Evolutionary conservation across 2,888 invertebrate genomes (phyloP).

Genomic region (Lapara coniferarum): DNA sequence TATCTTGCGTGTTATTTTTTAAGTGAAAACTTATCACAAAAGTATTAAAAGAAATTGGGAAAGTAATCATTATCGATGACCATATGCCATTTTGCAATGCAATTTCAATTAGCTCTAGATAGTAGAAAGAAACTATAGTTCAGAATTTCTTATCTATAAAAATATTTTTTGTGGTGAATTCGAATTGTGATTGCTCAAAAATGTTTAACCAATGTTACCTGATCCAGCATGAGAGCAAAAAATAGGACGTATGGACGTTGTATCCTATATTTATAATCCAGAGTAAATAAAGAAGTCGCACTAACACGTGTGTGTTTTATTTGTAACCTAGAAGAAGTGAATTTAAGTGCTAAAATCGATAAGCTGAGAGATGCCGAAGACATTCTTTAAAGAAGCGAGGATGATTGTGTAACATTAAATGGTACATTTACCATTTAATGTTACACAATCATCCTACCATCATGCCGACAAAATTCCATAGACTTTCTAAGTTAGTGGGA

Average conservation of each 20-base stretch:
- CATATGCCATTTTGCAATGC: background rate
- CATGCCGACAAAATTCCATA: no score
- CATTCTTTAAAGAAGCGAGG: no score
- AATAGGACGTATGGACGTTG: constrained; percentile 63
- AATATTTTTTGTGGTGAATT: constrained; percentile 12
- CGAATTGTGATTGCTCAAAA: constrained; percentile 67
- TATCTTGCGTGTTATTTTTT: constrained; percentile 19
- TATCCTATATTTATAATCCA: constrained; percentile 70
- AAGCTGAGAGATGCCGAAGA: no score
- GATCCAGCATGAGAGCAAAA: constrained; percentile 58
- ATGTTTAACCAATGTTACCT: constrained; percentile 61
- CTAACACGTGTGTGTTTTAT: constrained; percentile 57
- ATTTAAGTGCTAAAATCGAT: no score
- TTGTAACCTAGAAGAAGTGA: constrained; percentile 30
- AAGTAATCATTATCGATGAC: constrained; percentile 19
- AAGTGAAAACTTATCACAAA: constrained; percentile 11
- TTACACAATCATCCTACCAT: no score
- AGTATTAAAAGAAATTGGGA: constrained; percentile 17
- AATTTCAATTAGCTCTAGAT: constrained; percentile 19
- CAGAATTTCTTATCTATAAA: constrained; percentile 39
- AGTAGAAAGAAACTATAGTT: constrained; percentile 28
- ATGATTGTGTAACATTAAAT: no score
- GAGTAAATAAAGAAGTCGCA: constrained; percentile 73
- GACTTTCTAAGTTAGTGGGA: no score
- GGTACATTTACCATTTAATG: no score